Percentiles rank a stretch among this genome's conserved stretches.
Evolutionary conservation across 2,113 vertebrate genomes (phyloP).

Genomic region (Apodemus speciosus): DNA sequence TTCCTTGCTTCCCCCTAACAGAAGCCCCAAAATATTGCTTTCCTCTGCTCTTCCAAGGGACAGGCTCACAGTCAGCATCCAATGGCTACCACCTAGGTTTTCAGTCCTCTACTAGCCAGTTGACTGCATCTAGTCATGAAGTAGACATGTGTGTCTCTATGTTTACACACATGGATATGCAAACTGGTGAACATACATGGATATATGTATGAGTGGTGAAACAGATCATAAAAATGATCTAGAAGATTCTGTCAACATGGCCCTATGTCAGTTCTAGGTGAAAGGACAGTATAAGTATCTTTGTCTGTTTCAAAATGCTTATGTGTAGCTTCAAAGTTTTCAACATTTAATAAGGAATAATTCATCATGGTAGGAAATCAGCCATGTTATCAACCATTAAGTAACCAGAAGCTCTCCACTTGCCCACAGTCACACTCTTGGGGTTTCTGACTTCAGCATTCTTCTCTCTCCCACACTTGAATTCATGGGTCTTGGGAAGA

Average conservation of each 20-base stretch:
- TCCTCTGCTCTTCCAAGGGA: neutral
- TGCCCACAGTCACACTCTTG: too few species aligned
- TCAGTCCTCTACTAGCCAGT: neutral
- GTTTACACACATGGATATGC: too few species aligned
- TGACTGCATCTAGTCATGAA: rapidly evolving
- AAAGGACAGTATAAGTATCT: neutral
- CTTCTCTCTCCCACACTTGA: neutral
- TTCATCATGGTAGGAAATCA: neutral
- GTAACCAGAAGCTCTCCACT: neutral
- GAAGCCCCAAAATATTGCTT: neutral
- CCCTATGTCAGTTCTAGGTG: neutral
- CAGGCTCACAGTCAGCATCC: neutral
- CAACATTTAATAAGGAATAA: neutral
- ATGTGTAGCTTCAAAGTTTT: neutral
- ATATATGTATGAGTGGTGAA: too few species aligned
- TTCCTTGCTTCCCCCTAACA: neutral
- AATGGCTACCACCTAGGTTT: rapidly evolving
- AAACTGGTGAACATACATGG: rapidly evolving
- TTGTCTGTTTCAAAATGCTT: neutral
- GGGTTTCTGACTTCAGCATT: rapidly evolving
- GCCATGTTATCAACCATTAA: neutral
- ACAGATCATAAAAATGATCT: neutral
- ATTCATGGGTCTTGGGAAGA: neutral
- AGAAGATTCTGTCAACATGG: neutral
- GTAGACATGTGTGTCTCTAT: neutral